Conservation (phyloP, 1,140 invertebrate species). For the Apis cerana region DNA sequence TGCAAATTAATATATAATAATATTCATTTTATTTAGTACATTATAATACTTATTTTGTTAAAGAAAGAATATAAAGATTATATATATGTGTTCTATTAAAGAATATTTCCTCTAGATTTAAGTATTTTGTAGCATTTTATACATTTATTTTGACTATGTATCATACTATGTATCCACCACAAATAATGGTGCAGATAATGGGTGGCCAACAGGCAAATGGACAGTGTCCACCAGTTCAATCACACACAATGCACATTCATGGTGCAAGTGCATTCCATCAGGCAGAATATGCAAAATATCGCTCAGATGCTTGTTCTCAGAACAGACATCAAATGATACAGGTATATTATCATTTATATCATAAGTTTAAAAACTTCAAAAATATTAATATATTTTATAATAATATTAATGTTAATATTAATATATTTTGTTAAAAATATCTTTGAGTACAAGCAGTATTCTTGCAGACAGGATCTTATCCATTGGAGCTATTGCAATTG, state of each 20-base stretch:
- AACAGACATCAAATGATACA: conserved; percentile 71
- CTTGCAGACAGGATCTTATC: conserved; percentile 72
- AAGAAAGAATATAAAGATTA: neutral
- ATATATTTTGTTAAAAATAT: neutral
- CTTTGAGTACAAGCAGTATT: conserved; percentile 46
- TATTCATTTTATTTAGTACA: neutral
- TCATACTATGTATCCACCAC: conserved; percentile 75
- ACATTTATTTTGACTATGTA: conserved; percentile 74
- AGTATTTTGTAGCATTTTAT: conserved; percentile 35
- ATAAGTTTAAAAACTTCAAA: neutral
- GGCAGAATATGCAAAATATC: conserved; percentile 69
- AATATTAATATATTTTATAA: neutral
- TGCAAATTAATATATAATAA: conserved; percentile 15
- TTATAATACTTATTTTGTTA: conserved; percentile 18
- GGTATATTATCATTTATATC: conserved; percentile 58
- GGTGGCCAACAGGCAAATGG: conserved; percentile 74
- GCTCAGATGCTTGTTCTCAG: conserved; percentile 64
- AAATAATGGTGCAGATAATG: conserved; percentile 77
- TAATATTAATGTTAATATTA: too few species aligned
- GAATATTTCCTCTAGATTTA: conserved; percentile 23
- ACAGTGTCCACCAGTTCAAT: conserved; percentile 68
- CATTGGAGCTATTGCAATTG: conserved; percentile 73
- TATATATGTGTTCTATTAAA: neutral
- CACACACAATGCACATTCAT: conserved; percentile 69
- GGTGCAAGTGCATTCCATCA: conserved; percentile 69